A percentile compares a stretch with the other conserved stretches of the same genome.
Evolutionary conservation across 2,113 vertebrate species (phyloP).

Genomic region (Mormyrus iriodes): DNA sequence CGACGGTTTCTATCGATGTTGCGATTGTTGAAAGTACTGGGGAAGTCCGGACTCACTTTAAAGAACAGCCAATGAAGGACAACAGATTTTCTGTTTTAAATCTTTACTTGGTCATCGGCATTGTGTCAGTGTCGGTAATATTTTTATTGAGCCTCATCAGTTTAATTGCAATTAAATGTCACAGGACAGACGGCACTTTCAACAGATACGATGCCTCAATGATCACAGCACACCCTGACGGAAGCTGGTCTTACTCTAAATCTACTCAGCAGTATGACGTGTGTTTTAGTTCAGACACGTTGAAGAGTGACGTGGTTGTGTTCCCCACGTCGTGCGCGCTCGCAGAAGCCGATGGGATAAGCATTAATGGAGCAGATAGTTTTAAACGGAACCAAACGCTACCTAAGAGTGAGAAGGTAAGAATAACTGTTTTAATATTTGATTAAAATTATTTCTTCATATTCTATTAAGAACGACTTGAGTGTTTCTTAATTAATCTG

Average conservation of each 20-base stretch:
- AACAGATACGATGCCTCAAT: conserved; percentile 40
- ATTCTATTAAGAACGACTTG: background rate
- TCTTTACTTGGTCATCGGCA: conserved; percentile 63
- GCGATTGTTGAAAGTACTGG: conserved; percentile 62
- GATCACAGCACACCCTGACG: conserved; percentile 54
- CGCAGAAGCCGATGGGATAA: conserved; percentile 51
- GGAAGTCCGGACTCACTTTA: conserved; percentile 63
- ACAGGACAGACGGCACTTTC: conserved; percentile 41
- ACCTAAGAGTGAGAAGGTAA: conserved; percentile 44
- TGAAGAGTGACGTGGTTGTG: conserved; percentile 40
- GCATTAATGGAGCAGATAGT: conserved; percentile 51
- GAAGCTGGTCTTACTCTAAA: conserved; percentile 57
- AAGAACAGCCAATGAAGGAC: conserved; percentile 48
- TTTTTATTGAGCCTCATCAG: conserved; percentile 52
- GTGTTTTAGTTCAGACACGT: conserved; percentile 56
- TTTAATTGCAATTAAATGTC: conserved; percentile 46
- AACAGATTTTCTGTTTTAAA: conserved; percentile 56
- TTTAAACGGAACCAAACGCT: conserved; percentile 38
- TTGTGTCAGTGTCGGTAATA: conserved; percentile 63
- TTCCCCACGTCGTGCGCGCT: conserved; percentile 40
- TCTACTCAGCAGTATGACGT: conserved; percentile 57
- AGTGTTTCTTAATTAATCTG: too few relatives aligned
- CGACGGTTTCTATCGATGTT: conserved; percentile 60
- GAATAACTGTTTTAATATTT: background rate
- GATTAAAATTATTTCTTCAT: background rate